Evolutionary conservation across 2,888 invertebrate genomes (phyloP), one percentile per base, ranked within the genome.

Genomic region (Camptogramma bilineatum): DNA sequence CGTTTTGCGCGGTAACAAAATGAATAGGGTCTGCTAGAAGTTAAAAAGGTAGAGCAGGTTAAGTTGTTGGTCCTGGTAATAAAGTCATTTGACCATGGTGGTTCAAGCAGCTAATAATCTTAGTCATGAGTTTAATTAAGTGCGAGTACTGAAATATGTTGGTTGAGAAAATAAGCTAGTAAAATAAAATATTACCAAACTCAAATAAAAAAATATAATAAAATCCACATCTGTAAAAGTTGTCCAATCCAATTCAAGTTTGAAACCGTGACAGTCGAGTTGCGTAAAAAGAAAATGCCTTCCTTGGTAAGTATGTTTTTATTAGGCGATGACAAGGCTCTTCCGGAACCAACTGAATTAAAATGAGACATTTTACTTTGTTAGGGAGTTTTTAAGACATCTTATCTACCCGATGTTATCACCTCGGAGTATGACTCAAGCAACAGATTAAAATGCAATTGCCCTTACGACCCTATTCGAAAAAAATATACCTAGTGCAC

Each of bases 261-360:
- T 65, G 61, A 61, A 68, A 64, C 62, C 39, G 59, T 58, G 55
- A 42, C 59, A 62, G 60, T 44, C 59, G 47, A 59, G 62, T 60
- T 68, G 60, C 66, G 61, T 64, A 69, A 68, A 71, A 71, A 69
- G 62, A 62, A 64, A 70, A 61, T 62, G 62, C 59, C 70, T 67
- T 58, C 61, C 54, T 56, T 61, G 58, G 60, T 71, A 68, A 57
- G 61, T 58, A 61, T 70, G 63, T 70, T 72, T 70, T 70, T 72
- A 72, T 72, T 66, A 68, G 66, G 64, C 62, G 66, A 70, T 70
- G 70, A 72, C 68, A 70, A 68, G 67, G 53, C 68, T 58, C 61
- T 70, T 68, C 48, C 61, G 64, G 64, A 69, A 66, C 64, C 58
- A 68, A 69, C 69, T 69, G 69, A 71, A 69, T 71, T 69, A 69